Base-by-base conservation (phyloP, 2,888 invertebrate genomes). In the Hirudinaria manillensis region DNA sequence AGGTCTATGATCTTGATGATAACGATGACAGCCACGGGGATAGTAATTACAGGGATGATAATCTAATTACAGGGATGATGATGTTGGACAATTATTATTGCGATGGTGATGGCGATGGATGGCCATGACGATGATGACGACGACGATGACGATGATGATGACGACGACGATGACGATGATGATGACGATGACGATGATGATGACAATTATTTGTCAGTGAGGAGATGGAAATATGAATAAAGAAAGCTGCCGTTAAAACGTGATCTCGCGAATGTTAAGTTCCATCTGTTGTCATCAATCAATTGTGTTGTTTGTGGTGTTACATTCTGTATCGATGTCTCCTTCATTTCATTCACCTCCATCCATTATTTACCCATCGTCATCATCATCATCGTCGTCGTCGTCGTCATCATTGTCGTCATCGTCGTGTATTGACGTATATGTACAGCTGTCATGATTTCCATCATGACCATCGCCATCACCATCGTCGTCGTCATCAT, bases 111-210 rank as follows among this genome's bases (percentile, higher is more conserved):
- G 55, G 27, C n/a, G 55, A 53, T 55, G 53, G 38, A 56, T 61
- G 72, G 45, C 32, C 56, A 72, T 72, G 61, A 72, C 56, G 72
- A 72, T 61, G 72, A 72, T 72, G 72, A 61, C 27, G 72, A 72
- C 56, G 72, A 72, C 56, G 61, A 72, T 72, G 74, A 72, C 32
- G 72, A 72, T 72, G 72, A 61, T 55, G 72, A 56, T 72, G 72
- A 72, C 56, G 72, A 72, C 56, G 72, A 72, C 32, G 72, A 72
- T 72, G 72, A 61, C 27, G 72, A 72, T 72, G 72, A 72, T 72
- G 71, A 71, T 71, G 72, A 55, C 53, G 53, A 51, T 72, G 72
- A 36, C 16, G 51, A 72, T 72, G 72, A 72, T 72, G 72, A 72
- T 72, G 72, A 72, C 34, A 55, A 51, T 72, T 24, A 61, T 45